Percentiles rank a stretch among this genome's conserved stretches.
Evolutionary conservation across 2,888 invertebrate genomes (phyloP).

Genomic region (Drosophila pseudotalamancana): DNA sequence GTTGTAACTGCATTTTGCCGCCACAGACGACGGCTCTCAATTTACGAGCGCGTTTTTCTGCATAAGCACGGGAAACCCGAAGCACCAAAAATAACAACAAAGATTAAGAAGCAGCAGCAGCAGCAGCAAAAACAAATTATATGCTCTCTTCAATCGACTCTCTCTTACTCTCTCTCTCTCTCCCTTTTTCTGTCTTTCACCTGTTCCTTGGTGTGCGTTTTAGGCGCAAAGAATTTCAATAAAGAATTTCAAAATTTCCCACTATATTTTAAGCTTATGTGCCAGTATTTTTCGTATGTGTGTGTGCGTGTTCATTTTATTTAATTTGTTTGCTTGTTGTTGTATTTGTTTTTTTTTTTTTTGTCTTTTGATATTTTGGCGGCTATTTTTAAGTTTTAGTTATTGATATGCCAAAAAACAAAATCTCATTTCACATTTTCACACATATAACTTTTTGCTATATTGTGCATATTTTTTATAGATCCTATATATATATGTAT

Average conservation of each 20-base stretch:
- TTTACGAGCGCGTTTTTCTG: conserved; percentile 42
- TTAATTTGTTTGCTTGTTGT: conserved; percentile 32
- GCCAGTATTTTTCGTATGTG: conserved; percentile 35
- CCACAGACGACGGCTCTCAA: conserved; percentile 41
- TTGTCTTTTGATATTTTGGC: conserved; percentile 36
- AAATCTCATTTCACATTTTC: conserved; percentile 44
- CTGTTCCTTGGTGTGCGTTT: conserved; percentile 28
- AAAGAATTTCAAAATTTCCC: conserved; percentile 51
- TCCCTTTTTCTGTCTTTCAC: conserved; percentile 35
- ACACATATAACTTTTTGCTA: conserved; percentile 15
- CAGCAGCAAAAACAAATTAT: not conserved
- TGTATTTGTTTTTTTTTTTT: conserved; percentile 42
- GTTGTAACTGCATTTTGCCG: conserved; percentile 66
- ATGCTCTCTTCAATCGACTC: conserved; percentile 31
- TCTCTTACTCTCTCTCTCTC: conserved; percentile 4
- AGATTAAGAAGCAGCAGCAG: not conserved
- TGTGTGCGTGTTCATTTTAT: conserved; percentile 19
- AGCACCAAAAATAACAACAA: not conserved
- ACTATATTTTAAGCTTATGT: conserved; percentile 33
- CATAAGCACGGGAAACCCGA: conserved; percentile 21
- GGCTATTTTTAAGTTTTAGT: conserved; percentile 79
- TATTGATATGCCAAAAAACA: conserved; percentile 78
- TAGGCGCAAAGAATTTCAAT: conserved; percentile 31
- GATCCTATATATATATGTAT: conserved; percentile 1
- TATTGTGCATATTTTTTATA: conserved; percentile 43